These are phyloP conservation scores for Parnassius mnemosyne DNA, from an alignment of 2,888 invertebrate genomes.

Conservation along the genomic window DNA sequence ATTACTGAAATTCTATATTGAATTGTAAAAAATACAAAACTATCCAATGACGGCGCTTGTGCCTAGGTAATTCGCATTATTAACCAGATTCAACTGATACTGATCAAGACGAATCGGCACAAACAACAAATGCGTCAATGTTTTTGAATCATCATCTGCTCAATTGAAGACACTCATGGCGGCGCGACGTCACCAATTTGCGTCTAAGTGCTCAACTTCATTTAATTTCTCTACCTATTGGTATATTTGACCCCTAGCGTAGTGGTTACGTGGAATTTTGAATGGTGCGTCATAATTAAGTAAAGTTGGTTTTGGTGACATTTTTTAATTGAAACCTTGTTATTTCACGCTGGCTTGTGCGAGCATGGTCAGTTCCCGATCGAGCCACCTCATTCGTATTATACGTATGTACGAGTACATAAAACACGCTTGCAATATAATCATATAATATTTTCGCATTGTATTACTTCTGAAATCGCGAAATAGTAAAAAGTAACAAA, in stretches of 20 bases:
- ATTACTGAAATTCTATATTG: too few species aligned
- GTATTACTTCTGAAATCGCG: background rate
- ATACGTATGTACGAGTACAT: too few species aligned
- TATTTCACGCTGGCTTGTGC: too few species aligned
- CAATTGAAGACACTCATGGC: conserved; percentile 50
- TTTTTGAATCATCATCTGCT: conserved; percentile 59
- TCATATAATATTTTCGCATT: too few species aligned
- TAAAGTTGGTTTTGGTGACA: too few species aligned
- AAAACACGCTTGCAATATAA: too few species aligned
- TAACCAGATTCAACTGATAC: conserved; percentile 40
- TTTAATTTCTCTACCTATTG: conserved; percentile 31
- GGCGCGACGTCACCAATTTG: conserved; percentile 35
- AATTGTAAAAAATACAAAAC: too few species aligned
- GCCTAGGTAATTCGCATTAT: conserved; percentile 6
- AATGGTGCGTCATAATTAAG: conserved; percentile 9
- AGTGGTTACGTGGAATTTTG: conserved; percentile 7
- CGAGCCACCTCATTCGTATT: too few species aligned
- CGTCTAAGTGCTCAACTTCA: conserved; percentile 30
- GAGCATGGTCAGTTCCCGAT: too few species aligned
- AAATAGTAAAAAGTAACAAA: conserved; percentile 28
- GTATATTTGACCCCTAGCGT: conserved; percentile 24
- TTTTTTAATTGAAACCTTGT: too few species aligned
- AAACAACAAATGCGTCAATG: conserved; percentile 47
- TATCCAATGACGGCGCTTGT: background rate
- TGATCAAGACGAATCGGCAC: conserved; percentile 36